Evolutionary conservation across 2,888 invertebrate genomes (phyloP), one percentile per base, ranked within the genome.

Genomic region (Acanthosoma haemorrhoidale): DNA sequence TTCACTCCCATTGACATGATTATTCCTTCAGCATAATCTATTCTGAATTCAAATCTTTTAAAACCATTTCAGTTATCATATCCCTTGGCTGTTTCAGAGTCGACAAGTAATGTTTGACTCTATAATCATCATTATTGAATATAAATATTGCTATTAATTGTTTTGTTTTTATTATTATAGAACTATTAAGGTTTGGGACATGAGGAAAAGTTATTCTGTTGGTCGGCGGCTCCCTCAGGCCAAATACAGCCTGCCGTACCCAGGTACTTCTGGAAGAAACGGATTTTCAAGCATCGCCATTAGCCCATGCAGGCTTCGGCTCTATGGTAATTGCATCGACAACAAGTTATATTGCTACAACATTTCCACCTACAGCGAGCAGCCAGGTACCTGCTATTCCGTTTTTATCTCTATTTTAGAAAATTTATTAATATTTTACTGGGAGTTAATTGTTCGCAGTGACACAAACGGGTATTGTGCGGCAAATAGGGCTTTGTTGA

Each of bases 321-420:
- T 95, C 4, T 95, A 90, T 81, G 94, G 92, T 6, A 93, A 88
- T 80, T 94, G 94, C 79, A 89, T 92, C 84, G 93, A 94, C 79
- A 88, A 89, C 78, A 86, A 86, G 59, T 90, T 96, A 72, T 94
- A 94, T 79, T 88, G 90, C 78, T 95, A 90, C 79, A 92, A 94
- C 79, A 81, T 92, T 67, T 83, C 87, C 2, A 86, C 89, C 0
- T 89, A 88, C 78, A 82, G 84, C 77, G 79, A 84, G 13, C 79
- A 87, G 68, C 91, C 93, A 75, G 78, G 84, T 83, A 80, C 76
- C 75, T 72, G 80, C 6, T 21, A 15, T 21, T 16, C 16, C 29
- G 9, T 16, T 32, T 9, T 59, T n/a, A 5, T 16, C 16, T 59
- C 1, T 32, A 6, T 31, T 31, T 58, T 58, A 6, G 5, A 8